These are phyloP conservation scores for Uloborus plumipes DNA, from an alignment of 2,888 invertebrate genomes.

Conservation along the genomic window DNA sequence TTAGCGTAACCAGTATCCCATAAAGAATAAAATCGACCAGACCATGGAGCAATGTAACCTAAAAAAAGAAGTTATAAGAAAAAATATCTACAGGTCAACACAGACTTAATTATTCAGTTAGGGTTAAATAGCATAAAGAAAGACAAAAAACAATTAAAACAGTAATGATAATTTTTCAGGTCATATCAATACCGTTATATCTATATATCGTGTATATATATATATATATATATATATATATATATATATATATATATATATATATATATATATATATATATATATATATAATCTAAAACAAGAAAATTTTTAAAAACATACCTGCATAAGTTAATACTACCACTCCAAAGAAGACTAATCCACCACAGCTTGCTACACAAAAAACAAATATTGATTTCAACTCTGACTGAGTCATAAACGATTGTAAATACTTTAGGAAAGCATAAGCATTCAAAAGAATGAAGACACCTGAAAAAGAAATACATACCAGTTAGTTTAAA, in stretches of 20 bases:
- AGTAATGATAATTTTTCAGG: no score
- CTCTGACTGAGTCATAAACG: slow-evolving; percentile 87
- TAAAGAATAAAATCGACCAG: slow-evolving; percentile 95
- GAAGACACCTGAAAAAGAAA: slow-evolving; percentile 84
- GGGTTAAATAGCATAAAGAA: no score
- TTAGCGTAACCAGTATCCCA: slow-evolving; percentile 99
- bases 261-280: no score
- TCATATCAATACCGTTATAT: no score
- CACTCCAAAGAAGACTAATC: slow-evolving; percentile 84
- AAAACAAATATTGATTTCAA: slow-evolving; percentile 88
- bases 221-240: no score
- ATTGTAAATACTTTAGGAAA: slow-evolving; percentile 87
- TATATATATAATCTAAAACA: not conserved
- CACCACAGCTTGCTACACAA: slow-evolving; percentile 81
- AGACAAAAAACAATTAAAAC: no score
- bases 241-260: no score
- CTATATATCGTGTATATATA: no score
- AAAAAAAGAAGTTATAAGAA: not conserved
- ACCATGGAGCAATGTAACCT: slow-evolving; percentile 95
- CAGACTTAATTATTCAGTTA: no score
- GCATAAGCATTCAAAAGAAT: slow-evolving; percentile 91
- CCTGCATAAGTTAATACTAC: slow-evolving; percentile 91
- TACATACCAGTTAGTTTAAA: no score
- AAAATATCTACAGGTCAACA: not conserved
- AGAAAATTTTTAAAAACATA: slow-evolving; percentile 59